These are phyloP conservation scores for Dromaius novaehollandiae DNA, from an alignment of 2,113 vertebrate genomes.

Conservation along the genomic window DNA sequence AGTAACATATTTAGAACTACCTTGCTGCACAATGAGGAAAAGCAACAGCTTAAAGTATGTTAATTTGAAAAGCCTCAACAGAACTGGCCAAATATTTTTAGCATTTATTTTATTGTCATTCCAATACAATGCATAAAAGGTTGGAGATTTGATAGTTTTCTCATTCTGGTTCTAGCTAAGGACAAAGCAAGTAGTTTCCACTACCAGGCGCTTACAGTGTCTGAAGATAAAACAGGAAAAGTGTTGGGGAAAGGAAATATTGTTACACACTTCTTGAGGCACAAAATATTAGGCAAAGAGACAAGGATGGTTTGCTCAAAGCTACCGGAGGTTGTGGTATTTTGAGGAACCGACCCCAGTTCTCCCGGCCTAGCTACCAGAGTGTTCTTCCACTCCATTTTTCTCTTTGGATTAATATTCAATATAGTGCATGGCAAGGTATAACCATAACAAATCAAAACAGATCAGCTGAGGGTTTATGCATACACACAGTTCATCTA, in stretches of 20 bases:
- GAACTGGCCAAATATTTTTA: background rate
- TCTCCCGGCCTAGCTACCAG: rapidly evolving
- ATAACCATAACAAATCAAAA: background rate
- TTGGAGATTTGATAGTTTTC: background rate
- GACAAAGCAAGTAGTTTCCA: background rate
- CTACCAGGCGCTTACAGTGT: background rate
- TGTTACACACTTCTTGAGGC: background rate
- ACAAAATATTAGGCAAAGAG: background rate
- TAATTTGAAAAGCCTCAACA: background rate
- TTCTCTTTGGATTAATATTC: background rate
- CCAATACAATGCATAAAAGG: background rate
- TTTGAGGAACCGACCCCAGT: background rate
- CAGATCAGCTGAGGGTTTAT: background rate
- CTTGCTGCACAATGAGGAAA: background rate
- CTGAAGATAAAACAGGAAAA: background rate
- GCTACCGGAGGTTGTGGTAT: background rate
- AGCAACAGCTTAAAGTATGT: background rate
- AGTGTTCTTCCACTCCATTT: background rate
- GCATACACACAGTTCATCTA: background rate
- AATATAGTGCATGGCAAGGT: background rate
- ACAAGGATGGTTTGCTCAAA: background rate
- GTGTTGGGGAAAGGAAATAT: background rate
- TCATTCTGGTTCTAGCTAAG: background rate
- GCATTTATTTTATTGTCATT: background rate
- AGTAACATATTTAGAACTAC: background rate